phyloP scores from a whole-genome alignment of 2,888 invertebrate species.

The Mycalesis mineus region DNA sequence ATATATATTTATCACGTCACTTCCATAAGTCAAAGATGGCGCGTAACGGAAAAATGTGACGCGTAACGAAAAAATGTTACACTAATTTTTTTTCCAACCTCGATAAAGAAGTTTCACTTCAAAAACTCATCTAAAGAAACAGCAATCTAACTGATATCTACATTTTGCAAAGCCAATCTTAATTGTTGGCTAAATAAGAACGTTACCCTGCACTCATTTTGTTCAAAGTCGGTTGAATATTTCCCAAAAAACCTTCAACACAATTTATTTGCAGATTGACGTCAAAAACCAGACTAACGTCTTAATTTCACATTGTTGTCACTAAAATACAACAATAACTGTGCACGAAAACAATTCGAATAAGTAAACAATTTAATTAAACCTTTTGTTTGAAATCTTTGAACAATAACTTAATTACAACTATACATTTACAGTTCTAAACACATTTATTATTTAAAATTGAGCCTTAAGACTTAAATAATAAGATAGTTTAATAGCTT shows the following conservation, averaged over 20 bases:
- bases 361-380: constrained; percentile 53
- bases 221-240: too few species aligned
- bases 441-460: constrained; percentile 16
- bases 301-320: constrained; percentile 54
- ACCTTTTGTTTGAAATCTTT: constrained; percentile 45
- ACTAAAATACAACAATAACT: constrained; percentile 25
- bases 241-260: constrained; percentile 25
- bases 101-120: too few species aligned
- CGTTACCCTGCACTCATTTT: too few species aligned
- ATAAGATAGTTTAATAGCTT: constrained; percentile 12
- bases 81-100: too few species aligned
- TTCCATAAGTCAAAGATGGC: too few species aligned
- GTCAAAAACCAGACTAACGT: constrained; percentile 37
- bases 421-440: neutral
- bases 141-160: too few species aligned
- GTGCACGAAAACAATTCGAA: constrained; percentile 37
- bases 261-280: constrained; percentile 42
- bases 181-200: too few species aligned
- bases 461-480: neutral
- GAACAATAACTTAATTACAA: constrained; percentile 21
- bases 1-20: too few species aligned
- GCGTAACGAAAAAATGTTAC: too few species aligned
- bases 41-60: too few species aligned
- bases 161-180: too few species aligned
- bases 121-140: too few species aligned